A percentile compares a stretch with the other conserved stretches of the same genome.
phyloP scores from a whole-genome alignment of 2,113 vertebrate species.

The Aptenodytes patagonicus region DNA sequence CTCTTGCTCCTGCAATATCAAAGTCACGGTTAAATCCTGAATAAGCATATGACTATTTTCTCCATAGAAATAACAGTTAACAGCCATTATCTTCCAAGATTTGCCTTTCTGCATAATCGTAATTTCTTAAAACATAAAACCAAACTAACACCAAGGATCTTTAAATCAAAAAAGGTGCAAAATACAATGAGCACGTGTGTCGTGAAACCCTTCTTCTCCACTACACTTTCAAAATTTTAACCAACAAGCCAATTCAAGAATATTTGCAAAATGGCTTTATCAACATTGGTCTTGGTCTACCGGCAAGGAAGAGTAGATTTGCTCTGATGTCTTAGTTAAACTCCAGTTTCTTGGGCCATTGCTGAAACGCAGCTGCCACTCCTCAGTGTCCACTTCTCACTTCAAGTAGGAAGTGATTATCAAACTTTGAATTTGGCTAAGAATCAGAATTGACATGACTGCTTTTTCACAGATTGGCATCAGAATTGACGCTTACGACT shows the following conservation, averaged over 20 bases:
- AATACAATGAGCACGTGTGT: fast-evolving
- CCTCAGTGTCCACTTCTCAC: not conserved
- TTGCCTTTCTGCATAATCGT: not conserved
- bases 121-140: not conserved
- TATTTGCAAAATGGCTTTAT: not conserved
- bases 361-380: not conserved
- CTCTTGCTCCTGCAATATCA: not conserved
- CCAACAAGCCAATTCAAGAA: not conserved
- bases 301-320: not conserved
- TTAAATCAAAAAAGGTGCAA: not conserved
- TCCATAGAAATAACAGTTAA: not conserved
- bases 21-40: not conserved
- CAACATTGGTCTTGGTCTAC: not conserved
- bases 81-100: not conserved
- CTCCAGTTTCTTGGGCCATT: not conserved
- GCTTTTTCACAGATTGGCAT: not conserved
- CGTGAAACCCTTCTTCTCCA: not conserved
- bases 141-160: not conserved
- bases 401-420: not conserved
- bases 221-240: not conserved
- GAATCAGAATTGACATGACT: not conserved
- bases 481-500: not conserved
- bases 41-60: not conserved
- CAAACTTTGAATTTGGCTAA: not conserved
- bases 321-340: not conserved